Base-by-base conservation (phyloP, 1,140 invertebrate genomes). In the Pentalonia nigronervosa region DNA sequence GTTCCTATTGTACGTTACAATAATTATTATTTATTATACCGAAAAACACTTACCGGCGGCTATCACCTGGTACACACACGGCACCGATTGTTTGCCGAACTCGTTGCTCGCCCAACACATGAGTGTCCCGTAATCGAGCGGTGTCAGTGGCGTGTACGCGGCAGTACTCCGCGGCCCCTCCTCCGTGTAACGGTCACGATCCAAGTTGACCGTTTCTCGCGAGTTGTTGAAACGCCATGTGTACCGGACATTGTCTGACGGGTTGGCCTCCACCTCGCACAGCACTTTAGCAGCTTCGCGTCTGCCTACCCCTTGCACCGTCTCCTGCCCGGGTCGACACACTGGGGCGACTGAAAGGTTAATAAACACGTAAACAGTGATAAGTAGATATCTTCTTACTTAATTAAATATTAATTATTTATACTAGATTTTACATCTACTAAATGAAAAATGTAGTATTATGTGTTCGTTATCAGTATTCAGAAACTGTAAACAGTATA, bases 251-350 rank as follows among this genome's bases (percentile, higher is more conserved):
- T 97, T 96, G 94, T 88, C 86, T 94, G 96, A 95, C 6, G 98
- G 98, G 95, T 98, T 98, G n/a, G 97, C 97, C 94, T 98, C 97
- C 86, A 98, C 95, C 94, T 98, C 97, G 95, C 98, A 98, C 11
- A 96, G 96, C 90, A 98, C 97, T 94, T 96, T 96, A 23, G 97
- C 96, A 14, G 96, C 96, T 95, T 98, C 98, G 81, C 97, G 97
- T 67, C 97, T 96, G 0, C 97, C 98, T 2, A 98, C 97, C n/a
- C 97, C 97, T 94, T 97, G 97, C n/a, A 96, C 96, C 92, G 96
- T 96, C 48, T 96, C 95, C 94, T 97, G 97, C 20, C 96, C 96
- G 2, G 96, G 95, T 50, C 96, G 96, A 94, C 97, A 98, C 21
- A 97, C 96, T 2, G 97, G 97, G 23, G 96, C 96, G 95, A 97